These are phyloP conservation scores for Acleris emargana DNA, from an alignment of 2,888 invertebrate species.

Conservation along the genomic window DNA sequence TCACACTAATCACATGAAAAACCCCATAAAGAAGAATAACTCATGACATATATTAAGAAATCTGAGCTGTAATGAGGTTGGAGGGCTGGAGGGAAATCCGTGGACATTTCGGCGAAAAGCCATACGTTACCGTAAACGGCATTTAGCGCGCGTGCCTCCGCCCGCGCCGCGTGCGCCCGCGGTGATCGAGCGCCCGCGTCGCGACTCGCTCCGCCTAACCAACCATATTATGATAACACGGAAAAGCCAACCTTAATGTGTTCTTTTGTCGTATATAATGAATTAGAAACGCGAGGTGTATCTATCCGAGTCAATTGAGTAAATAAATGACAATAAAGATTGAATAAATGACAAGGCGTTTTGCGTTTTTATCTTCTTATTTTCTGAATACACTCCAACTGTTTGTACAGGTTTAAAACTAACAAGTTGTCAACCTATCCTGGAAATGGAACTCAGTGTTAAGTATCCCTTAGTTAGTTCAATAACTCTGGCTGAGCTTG, in stretches of 20 bases:
- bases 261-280: constrained; percentile 7
- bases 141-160: constrained; percentile 29
- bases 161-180: constrained; percentile 12
- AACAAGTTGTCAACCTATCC: no score
- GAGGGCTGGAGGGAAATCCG: constrained; percentile 8
- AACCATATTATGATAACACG: constrained; percentile 17
- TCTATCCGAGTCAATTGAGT: background rate
- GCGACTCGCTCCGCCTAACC: constrained; percentile 6
- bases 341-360: background rate
- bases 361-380: background rate
- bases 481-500: no score
- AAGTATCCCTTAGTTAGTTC: no score
- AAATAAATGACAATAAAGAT: constrained; percentile 15
- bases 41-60: constrained; percentile 9
- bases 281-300: constrained; percentile 8
- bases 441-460: no score
- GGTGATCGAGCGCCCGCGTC: constrained; percentile 19
- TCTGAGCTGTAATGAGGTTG: constrained; percentile 22
- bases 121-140: constrained; percentile 32
- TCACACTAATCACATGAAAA: no score
- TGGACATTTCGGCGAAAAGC: constrained; percentile 10
- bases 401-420: no score
- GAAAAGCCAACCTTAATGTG: constrained; percentile 14
- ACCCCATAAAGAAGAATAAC: background rate
- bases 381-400: no score